phyloP scores from a whole-genome alignment of 2,797 vertebrate genomes.

The Arnoldichthys spilopterus region DNA sequence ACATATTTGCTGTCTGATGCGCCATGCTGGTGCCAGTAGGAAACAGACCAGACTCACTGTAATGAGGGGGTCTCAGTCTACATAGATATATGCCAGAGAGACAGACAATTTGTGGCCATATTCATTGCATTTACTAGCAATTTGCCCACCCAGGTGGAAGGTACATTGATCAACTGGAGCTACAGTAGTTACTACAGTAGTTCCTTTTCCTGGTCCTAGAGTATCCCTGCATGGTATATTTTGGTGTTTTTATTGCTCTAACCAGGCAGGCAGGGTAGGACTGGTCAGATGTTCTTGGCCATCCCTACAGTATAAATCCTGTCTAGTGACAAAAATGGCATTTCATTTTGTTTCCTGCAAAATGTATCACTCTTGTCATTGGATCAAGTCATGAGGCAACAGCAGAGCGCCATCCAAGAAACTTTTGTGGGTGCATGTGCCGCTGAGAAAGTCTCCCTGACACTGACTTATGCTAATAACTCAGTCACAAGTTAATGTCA shows the following conservation, averaged over 20 bases:
- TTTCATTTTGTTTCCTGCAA: not conserved
- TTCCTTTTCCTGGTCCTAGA: not conserved
- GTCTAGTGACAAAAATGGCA: not conserved
- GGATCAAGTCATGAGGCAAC: too few relatives aligned
- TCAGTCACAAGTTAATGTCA: too few relatives aligned
- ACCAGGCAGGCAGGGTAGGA: not conserved
- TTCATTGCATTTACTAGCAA: slow-evolving; percentile 31
- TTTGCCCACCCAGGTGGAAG: slow-evolving; percentile 36
- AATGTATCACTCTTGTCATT: too few relatives aligned
- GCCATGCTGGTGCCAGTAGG: slow-evolving; percentile 53
- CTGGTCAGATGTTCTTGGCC: not conserved
- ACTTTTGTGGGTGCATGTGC: not conserved
- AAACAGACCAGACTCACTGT: slow-evolving; percentile 57
- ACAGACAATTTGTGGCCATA: slow-evolving; percentile 26
- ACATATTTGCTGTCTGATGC: slow-evolving; percentile 68
- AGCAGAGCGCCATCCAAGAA: too few relatives aligned
- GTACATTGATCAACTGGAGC: slow-evolving; percentile 18
- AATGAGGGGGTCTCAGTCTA: slow-evolving; percentile 55
- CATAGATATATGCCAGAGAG: slow-evolving; percentile 30
- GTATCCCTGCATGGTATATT: not conserved
- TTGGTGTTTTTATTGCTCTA: not conserved
- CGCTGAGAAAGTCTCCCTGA: not conserved
- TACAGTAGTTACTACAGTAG: not conserved
- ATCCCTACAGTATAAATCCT: not conserved
- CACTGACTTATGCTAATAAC: not conserved